Base-by-base conservation (phyloP, 2,888 invertebrate genomes). In the Cordilura impudica region DNA sequence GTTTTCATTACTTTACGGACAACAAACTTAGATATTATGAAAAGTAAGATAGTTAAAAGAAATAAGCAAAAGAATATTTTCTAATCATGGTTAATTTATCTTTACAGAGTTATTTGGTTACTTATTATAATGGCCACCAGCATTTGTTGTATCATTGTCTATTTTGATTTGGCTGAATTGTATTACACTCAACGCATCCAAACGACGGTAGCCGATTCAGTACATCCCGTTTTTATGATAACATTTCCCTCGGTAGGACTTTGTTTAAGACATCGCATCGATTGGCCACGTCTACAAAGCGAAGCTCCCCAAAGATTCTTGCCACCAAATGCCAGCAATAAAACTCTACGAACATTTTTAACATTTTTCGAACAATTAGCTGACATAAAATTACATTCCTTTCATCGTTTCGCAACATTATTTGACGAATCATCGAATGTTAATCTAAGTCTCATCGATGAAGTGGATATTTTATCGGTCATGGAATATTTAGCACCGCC, bases 241-340 rank as follows among this genome's bases (percentile, higher is more conserved):
- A 79, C 86, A 0, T 89, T 87, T 71, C 90, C 89, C 3, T 85
- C 89, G 3, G 83, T 89, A 45, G 89, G 84, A 16, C 69, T 89
- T 10, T 89, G 89, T 71, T 81, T 85, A 2, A 83, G 83, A 4
- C 87, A 86, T 81, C 86, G 89, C 31, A 77, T 89, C 70, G 85
- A 89, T 81, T 85, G 85, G 86, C 69, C 39, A 0, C 83, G 80
- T 29, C 73, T 89, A 65, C 74, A 84, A 18, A 61, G 79, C 7
- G 81, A 83, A 14, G 87, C 86, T 2, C 79, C 84, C 2, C 70
- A 82, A 2, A 72, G 78, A 14, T 89, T 88, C 49, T 70, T 89
- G 6, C 86, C 87, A 0, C 58, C 81, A 0, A 85, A 88, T 72
- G 85, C 82, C 0, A 81, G 75, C n/a, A 54, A 39, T 0, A 77